Percentiles rank a stretch among this genome's conserved stretches.
Conservation (phyloP, 2,888 invertebrate species). For the Nephrotoma flavescens region DNA sequence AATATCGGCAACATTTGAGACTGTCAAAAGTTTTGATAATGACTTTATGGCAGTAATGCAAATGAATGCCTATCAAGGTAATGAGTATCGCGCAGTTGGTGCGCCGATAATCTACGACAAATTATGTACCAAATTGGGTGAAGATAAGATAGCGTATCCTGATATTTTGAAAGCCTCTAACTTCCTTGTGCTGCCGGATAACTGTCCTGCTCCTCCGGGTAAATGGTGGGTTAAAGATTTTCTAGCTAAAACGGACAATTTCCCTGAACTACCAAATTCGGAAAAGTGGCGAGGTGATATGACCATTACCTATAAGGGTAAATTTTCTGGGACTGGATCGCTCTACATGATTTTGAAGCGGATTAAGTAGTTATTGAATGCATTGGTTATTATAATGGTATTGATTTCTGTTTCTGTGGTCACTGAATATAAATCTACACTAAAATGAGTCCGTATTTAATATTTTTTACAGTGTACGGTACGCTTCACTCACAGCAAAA, state of each 20-base stretch:
- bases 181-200: background rate
- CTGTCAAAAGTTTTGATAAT: background rate
- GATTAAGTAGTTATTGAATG: no score
- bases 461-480: no score
- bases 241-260: background rate
- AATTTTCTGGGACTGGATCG: background rate
- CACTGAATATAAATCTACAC: no score
- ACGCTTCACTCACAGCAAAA: no score
- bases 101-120: background rate
- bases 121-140: background rate
- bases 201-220: background rate
- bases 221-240: background rate
- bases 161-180: background rate
- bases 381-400: no score
- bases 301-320: background rate
- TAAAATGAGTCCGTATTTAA: no score
- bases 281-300: background rate
- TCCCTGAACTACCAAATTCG: background rate
- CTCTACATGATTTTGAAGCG: background rate
- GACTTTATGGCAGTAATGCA: background rate
- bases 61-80: background rate
- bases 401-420: no score
- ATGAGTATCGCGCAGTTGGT: background rate
- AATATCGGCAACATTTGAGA: background rate
- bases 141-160: background rate